Conservation (phyloP, 2,113 vertebrate genomes). For the Zootoca vivipara region DNA sequence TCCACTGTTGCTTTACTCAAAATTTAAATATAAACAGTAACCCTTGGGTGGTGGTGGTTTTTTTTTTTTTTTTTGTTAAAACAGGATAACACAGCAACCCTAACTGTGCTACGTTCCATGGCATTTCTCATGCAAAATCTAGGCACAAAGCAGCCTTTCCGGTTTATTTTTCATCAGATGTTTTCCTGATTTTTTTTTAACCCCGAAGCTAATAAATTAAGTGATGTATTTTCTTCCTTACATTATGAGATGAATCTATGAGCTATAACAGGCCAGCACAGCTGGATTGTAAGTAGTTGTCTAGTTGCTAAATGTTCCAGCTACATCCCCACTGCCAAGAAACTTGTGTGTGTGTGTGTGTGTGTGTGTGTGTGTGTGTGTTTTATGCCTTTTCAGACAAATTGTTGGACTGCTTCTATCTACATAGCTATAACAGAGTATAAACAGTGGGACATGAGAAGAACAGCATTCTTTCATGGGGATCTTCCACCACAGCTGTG, state of each 20-base stretch:
- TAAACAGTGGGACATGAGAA: not conserved
- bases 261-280: not conserved
- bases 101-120: not conserved
- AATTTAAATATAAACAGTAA: too few relatives aligned
- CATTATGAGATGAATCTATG: not conserved
- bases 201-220: not conserved
- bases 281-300: not conserved
- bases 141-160: not conserved
- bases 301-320: not conserved
- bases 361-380: not conserved
- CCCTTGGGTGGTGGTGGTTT: too few relatives aligned
- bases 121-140: not conserved
- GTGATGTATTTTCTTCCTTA: constrained; percentile 1
- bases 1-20: too few relatives aligned
- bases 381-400: not conserved
- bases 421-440: not conserved
- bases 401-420: not conserved
- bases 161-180: constrained; percentile 3
- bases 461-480: not conserved
- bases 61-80: not conserved
- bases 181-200: constrained; percentile 1
- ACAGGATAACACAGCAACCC: not conserved
- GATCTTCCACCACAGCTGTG: not conserved
- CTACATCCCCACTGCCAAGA: not conserved
- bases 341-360: not conserved